Evolutionary conservation across 23 tunicate species (phyloP).

Genomic region (Trididemnum miniatum): DNA sequence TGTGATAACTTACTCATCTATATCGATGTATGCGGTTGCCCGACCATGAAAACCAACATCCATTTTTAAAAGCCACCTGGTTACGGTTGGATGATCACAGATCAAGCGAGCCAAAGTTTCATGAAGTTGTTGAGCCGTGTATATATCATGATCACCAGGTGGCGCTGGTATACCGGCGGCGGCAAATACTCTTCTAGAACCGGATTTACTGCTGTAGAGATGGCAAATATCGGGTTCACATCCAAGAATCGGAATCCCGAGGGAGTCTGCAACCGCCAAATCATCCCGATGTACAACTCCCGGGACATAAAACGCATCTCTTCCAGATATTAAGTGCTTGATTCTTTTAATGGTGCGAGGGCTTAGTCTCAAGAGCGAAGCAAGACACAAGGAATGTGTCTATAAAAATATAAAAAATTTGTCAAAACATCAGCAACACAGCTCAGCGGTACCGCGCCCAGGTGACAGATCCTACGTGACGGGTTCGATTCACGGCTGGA

Average conservation of each 20-base stretch:
- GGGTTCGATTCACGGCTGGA: too few species aligned
- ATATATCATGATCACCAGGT: constrained; percentile 93
- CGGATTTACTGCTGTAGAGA: constrained; percentile 94
- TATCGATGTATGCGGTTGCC: constrained; percentile 74
- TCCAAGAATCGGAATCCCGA: constrained; percentile 80
- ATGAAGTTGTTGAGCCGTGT: constrained; percentile 86
- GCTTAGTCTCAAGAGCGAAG: constrained; percentile 69
- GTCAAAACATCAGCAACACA: too few species aligned
- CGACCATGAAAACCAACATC: constrained; percentile 87
- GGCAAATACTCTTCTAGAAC: constrained; percentile 74
- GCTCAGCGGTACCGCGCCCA: too few species aligned
- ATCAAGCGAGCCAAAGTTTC: constrained; percentile 77
- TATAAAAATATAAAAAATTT: too few species aligned
- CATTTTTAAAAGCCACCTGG: constrained; percentile 74
- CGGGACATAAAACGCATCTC: constrained; percentile 74
- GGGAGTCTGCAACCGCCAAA: constrained; percentile 82
- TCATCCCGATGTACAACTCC: constrained; percentile 75
- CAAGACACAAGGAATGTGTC: constrained; percentile 88
- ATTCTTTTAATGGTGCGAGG: constrained; percentile 73
- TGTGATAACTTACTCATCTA: constrained; percentile 54
- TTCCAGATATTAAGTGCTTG: constrained; percentile 58
- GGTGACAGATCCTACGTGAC: too few species aligned
- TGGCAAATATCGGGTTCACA: constrained; percentile 93
- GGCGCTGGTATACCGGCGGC: constrained; percentile 81
- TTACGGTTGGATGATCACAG: constrained; percentile 69